These are phyloP conservation scores for Thymelicus sylvestris DNA, from an alignment of 2,888 invertebrate genomes.

Conservation along the genomic window DNA sequence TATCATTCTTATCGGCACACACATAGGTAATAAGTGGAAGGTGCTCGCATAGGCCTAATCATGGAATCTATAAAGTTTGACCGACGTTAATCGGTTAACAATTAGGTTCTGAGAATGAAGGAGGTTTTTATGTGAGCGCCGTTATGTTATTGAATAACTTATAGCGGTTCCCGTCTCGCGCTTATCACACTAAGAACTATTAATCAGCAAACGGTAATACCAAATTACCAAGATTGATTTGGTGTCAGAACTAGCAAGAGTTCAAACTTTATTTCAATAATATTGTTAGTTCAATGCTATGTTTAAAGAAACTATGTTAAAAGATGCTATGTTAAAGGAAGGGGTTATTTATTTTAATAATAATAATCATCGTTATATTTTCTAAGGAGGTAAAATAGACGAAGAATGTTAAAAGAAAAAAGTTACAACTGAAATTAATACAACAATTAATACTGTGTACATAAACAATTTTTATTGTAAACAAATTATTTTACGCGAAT, in stretches of 20 bases:
- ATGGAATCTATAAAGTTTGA: conserved; percentile 22
- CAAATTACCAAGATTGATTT: neutral
- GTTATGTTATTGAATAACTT: conserved; percentile 25
- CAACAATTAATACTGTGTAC: too few species aligned
- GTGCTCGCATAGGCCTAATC: neutral
- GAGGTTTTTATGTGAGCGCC: conserved; percentile 16
- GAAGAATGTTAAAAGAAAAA: too few species aligned
- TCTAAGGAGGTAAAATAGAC: too few species aligned
- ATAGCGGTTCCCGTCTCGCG: conserved; percentile 1
- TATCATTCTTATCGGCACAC: conserved; percentile 7
- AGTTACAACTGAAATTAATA: too few species aligned
- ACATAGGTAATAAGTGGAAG: neutral
- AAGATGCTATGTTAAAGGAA: too few species aligned
- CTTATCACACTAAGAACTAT: neutral
- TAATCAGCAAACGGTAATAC: neutral
- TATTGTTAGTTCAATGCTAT: too few species aligned
- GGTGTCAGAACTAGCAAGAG: neutral
- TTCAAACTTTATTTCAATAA: neutral
- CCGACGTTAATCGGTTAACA: conserved; percentile 28
- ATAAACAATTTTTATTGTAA: too few species aligned
- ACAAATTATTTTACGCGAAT: too few species aligned
- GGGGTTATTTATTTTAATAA: too few species aligned
- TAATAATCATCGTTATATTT: too few species aligned
- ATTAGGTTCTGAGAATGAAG: conserved; percentile 28
- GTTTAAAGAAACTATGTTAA: too few species aligned